Percentiles rank a stretch among this genome's conserved stretches.
phyloP scores from a whole-genome alignment of 2,113 vertebrate species.

The pig (Sus scrofa) region T2T-Sscrofa CM000813.6:39181501-39182000 shows the following conservation, averaged over 20 bases:
- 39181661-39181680: too few relatives aligned
- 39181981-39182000: not conserved
- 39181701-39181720: not conserved
- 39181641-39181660: too few relatives aligned
- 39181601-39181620: too few relatives aligned
- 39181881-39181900: not conserved
- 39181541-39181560: too few relatives aligned
- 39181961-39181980: not conserved
- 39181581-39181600: too few relatives aligned
- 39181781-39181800: not conserved
- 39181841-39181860: not conserved
- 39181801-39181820: not conserved
- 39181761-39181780: not conserved
- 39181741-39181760: not conserved
- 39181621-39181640: too few relatives aligned
- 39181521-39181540: too few relatives aligned
- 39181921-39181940: not conserved
- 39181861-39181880: not conserved
- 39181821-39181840: not conserved
- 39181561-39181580: too few relatives aligned
- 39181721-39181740: not conserved
- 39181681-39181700: too few relatives aligned
- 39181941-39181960: not conserved
- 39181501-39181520: too few relatives aligned
- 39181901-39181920: not conserved